Conservation (phyloP, 1,140 invertebrate genomes). For the Papilio machaon region DNA sequence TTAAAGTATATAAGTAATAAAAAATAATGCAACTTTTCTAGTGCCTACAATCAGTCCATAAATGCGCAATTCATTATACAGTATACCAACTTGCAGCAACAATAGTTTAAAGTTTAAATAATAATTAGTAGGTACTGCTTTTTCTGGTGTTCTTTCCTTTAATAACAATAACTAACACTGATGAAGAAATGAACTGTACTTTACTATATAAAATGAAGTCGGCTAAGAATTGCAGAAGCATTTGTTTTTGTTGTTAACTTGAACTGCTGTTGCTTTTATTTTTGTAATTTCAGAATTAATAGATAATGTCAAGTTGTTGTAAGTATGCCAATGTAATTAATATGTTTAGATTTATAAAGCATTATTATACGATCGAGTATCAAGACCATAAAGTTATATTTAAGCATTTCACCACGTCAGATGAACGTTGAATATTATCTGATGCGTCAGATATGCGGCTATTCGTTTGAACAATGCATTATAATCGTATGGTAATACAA, state of each 20-base stretch:
- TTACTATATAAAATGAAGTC: too few species aligned
- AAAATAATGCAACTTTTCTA: neutral
- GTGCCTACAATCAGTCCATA: neutral
- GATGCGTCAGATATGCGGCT: slow-evolving; percentile 49
- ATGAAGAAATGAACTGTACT: too few species aligned
- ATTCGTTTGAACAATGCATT: slow-evolving; percentile 48
- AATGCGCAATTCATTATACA: neutral
- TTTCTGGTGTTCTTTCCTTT: too few species aligned
- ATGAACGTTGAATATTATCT: slow-evolving; percentile 22
- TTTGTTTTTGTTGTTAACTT: too few species aligned
- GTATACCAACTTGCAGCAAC: neutral
- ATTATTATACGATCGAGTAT: neutral
- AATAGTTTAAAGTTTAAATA: slow-evolving; percentile 16
- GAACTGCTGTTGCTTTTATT: neutral
- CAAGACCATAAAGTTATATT: neutral
- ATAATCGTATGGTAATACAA: slow-evolving; percentile 42
- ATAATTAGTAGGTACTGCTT: too few species aligned
- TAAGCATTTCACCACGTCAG: neutral
- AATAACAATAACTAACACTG: too few species aligned
- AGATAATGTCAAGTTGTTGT: neutral
- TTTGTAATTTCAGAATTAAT: neutral
- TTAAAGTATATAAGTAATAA: slow-evolving; percentile 24
- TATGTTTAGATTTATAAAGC: neutral
- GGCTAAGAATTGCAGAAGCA: too few species aligned
- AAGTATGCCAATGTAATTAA: neutral